Evolutionary conservation across 2,113 vertebrate genomes (phyloP).

Genomic region (Prinia subflava): DNA sequence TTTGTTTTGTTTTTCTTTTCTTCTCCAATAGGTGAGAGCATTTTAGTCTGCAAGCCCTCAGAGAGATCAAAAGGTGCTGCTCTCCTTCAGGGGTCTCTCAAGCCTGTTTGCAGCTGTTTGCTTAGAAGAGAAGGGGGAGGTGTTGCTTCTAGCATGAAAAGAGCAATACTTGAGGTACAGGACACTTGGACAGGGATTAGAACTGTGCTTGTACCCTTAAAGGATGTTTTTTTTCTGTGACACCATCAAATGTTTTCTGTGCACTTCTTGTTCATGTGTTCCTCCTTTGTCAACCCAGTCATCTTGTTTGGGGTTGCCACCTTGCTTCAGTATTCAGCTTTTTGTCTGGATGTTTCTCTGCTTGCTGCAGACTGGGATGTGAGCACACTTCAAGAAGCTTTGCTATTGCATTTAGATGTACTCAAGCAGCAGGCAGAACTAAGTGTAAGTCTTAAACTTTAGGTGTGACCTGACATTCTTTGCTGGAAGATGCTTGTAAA

Average conservation of each 20-base stretch:
- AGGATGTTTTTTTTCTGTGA: not conserved
- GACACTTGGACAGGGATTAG: not conserved
- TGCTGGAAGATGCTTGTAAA: not conserved
- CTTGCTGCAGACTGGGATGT: not conserved
- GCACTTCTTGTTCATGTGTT: not conserved
- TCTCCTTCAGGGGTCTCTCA: constrained; percentile 85
- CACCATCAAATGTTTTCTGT: not conserved
- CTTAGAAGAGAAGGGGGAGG: constrained; percentile 83
- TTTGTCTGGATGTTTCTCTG: not conserved
- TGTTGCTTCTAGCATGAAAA: constrained; percentile 89
- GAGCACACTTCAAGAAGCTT: not conserved
- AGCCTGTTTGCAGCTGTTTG: constrained; percentile 90
- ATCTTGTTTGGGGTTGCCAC: not conserved
- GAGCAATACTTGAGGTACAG: constrained; percentile 92
- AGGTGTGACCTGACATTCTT: not conserved
- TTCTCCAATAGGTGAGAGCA: constrained; percentile 84
- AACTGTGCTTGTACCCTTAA: not conserved
- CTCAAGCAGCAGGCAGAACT: not conserved
- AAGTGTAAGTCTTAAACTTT: not conserved
- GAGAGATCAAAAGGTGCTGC: constrained; percentile 87
- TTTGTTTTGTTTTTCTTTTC: not conserved
- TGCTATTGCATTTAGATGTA: not conserved
- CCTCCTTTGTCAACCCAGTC: not conserved
- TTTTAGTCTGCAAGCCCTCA: constrained; percentile 90
- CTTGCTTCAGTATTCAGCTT: not conserved